A percentile compares a stretch with the other conserved stretches of the same genome.
These are phyloP conservation scores for Pogonocichla stellata DNA, from an alignment of 2,113 vertebrate genomes.

Conservation along the genomic window DNA sequence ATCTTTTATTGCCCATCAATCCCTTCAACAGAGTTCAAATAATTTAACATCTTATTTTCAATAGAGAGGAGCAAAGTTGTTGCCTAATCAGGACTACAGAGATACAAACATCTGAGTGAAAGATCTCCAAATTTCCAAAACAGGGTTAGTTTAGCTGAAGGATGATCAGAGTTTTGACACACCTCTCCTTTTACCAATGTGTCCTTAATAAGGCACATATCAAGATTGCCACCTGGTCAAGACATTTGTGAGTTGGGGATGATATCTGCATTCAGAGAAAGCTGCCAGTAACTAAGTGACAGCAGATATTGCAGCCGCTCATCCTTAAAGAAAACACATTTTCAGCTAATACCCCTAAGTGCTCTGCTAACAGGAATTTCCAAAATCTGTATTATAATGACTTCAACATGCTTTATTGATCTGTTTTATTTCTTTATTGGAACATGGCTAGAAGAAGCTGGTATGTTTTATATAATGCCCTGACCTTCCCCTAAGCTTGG, in stretches of 20 bases:
- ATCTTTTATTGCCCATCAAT: neutral
- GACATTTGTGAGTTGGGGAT: neutral
- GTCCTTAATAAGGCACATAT: neutral
- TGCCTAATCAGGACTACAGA: neutral
- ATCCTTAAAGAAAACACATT: slow-evolving; percentile 28
- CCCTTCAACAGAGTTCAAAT: neutral
- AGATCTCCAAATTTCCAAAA: neutral
- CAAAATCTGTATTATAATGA: slow-evolving; percentile 14
- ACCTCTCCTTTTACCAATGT: neutral
- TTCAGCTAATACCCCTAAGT: neutral
- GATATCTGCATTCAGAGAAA: neutral
- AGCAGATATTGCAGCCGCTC: neutral
- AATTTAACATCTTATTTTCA: neutral
- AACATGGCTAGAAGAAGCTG: neutral
- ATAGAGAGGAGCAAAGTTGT: neutral
- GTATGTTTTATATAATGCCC: neutral
- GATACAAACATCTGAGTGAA: neutral
- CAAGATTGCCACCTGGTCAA: neutral
- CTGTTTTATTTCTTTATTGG: neutral
- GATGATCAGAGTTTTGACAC: neutral
- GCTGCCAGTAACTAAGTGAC: neutral
- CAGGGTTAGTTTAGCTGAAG: neutral
- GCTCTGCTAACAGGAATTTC: slow-evolving; percentile 14
- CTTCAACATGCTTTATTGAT: slow-evolving; percentile 6
- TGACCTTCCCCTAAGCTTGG: slow-evolving; percentile 6